phyloP scores from a whole-genome alignment of 2,113 vertebrate species.

The Notarius quadriscutis region DNA sequence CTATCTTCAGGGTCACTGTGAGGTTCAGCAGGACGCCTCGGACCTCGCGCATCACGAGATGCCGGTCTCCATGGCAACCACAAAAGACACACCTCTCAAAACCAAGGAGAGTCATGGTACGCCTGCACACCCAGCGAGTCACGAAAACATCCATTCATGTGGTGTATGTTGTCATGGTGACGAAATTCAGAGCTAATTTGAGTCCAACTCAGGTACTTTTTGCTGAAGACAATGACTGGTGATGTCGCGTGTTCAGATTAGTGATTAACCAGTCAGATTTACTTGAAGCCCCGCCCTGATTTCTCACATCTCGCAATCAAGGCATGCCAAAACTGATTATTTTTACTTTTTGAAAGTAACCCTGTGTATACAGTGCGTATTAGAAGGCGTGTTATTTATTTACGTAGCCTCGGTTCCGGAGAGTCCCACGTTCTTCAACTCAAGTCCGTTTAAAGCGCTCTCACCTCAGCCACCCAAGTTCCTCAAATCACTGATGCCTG shows the following conservation, averaged over 20 bases:
- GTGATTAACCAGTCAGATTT: background rate
- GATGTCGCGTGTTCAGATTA: background rate
- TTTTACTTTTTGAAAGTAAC: background rate
- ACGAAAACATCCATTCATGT: background rate
- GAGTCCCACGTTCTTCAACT: constrained; percentile 80
- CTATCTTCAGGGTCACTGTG: constrained; percentile 79
- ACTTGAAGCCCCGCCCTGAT: background rate
- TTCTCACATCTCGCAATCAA: background rate
- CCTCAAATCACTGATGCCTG: constrained; percentile 93
- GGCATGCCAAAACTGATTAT: background rate
- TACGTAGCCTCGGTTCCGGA: constrained; percentile 72
- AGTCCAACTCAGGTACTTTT: background rate
- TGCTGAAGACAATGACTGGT: background rate
- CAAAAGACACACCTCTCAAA: constrained; percentile 82
- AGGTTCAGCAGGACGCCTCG: constrained; percentile 78
- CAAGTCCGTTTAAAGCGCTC: constrained; percentile 91
- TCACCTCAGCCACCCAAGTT: constrained; percentile 93
- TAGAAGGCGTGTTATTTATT: background rate
- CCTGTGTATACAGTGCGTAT: background rate
- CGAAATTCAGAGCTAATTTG: background rate
- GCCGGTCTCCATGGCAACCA: constrained; percentile 76
- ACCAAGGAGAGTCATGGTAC: constrained; percentile 79
- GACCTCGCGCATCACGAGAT: constrained; percentile 80
- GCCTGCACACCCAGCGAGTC: background rate
- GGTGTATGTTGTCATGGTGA: background rate